Conservation (phyloP, 2,113 vertebrate species). For the Vanacampus margaritifer region DNA sequence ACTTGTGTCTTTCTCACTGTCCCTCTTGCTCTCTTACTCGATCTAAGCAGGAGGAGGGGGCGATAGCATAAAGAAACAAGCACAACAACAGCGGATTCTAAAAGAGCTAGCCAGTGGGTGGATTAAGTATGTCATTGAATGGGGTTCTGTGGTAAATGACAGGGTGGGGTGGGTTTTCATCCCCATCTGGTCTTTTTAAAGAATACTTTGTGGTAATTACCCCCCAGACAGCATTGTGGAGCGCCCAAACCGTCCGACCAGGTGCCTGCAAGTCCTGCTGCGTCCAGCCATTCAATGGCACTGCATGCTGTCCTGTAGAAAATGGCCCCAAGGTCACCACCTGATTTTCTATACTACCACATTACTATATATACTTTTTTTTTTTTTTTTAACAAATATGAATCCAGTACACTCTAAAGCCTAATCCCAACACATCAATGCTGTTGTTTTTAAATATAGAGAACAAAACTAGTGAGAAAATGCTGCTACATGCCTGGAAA, state of each 20-base stretch:
- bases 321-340: slow-evolving; percentile 84
- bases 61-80: slow-evolving; percentile 95
- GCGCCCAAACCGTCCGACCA: slow-evolving; percentile 86
- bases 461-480: background rate
- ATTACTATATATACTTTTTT: slow-evolving; percentile 66
- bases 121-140: slow-evolving; percentile 99
- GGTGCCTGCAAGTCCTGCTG: slow-evolving; percentile 95
- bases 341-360: slow-evolving; percentile 78
- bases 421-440: background rate
- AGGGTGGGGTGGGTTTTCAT: slow-evolving; percentile 79
- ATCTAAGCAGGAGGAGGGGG: slow-evolving; percentile 45
- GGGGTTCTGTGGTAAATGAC: slow-evolving; percentile 98
- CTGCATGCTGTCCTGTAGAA: slow-evolving; percentile 76
- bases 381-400: slow-evolving; percentile 85
- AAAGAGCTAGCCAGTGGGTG: slow-evolving; percentile 97
- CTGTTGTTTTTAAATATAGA: background rate
- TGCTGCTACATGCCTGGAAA: background rate
- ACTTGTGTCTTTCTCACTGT: slow-evolving; percentile 71
- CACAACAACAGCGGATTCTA: slow-evolving; percentile 81
- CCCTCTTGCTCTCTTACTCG: slow-evolving; percentile 32
- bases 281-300: slow-evolving; percentile 85
- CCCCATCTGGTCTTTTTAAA: slow-evolving; percentile 98
- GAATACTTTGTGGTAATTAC: slow-evolving; percentile 99
- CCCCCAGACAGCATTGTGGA: slow-evolving; percentile 95
- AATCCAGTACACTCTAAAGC: slow-evolving; percentile 48